Percentiles rank a stretch among this genome's conserved stretches.
Evolutionary conservation across 2,797 vertebrate genomes (phyloP).

Genomic region (Anguilla marmorata): DNA sequence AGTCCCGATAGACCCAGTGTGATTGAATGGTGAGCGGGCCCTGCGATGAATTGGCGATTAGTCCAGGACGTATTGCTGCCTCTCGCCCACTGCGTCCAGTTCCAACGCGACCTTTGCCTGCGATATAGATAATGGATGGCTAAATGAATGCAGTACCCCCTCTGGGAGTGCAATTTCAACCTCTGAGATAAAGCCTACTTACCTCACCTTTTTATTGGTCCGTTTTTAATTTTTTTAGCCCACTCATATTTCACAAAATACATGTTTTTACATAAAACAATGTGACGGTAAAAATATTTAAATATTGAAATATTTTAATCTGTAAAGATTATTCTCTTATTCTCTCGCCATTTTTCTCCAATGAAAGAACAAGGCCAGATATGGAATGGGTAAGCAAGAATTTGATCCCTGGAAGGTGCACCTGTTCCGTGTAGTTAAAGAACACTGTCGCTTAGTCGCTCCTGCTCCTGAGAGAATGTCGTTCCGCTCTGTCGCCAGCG

Average conservation of each 20-base stretch:
- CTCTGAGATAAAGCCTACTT: not conserved
- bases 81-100: too few species aligned
- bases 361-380: not conserved
- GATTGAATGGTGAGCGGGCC: too few species aligned
- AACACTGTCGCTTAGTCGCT: not conserved
- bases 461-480: not conserved
- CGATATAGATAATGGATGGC: too few species aligned
- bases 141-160: too few species aligned
- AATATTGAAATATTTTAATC: not conserved
- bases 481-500: conserved; percentile 14
- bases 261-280: not conserved
- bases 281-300: not conserved
- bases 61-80: too few species aligned
- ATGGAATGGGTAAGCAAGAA: not conserved
- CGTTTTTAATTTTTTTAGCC: too few species aligned
- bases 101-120: too few species aligned
- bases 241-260: not conserved
- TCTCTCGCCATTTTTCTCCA: not conserved
- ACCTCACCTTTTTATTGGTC: not conserved
- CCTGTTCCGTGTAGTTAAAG: not conserved
- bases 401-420: not conserved
- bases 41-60: too few species aligned
- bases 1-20: too few species aligned
- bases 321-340: not conserved
- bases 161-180: too few species aligned